Base-by-base conservation (phyloP, 2,888 invertebrate species). In the Carterocephalus palaemon region DNA sequence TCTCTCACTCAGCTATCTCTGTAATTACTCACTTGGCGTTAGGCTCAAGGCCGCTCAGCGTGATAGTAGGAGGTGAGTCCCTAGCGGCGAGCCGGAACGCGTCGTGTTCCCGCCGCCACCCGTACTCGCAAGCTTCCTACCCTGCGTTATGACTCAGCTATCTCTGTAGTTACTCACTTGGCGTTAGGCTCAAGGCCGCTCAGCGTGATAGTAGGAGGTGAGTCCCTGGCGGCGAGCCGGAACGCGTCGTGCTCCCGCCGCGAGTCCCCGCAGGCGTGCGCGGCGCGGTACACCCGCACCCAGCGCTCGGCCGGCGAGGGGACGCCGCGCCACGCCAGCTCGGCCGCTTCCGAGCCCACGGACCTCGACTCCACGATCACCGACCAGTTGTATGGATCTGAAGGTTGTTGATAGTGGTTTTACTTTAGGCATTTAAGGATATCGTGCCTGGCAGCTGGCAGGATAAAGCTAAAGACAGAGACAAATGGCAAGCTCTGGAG, bases 281-380 rank as follows among this genome's bases (percentile, higher is more conserved):
- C 94, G 1, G 95, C 95, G 42, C 95, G 89, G 80, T 94, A 96
- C 60, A 96, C 95, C 56, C 95, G 93, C 36, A 96, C 94, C 81
- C 93, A 96, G 70, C 96, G 94, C 70, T 96, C 95, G 51, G 95
- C 93, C 0, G 96, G 96, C 56, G 93, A 91, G 0, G 96, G 96
- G 0, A 96, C 92, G 0, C 96, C 96, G 34, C 87, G 90, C 95
- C 95, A 96, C 3, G 90, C 88, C 3, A 96, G 88, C 62, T 94
- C 94, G 0, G 93, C 92, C 5, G 92, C 92, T 38, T 91, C 91
- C 0, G 94, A 89, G 53, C 94, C 94, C 0, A 95, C 90, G 48
- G 92, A 89, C 7, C 91, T 90, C 0, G 93, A 92, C 57, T 93
- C 93, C 2, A 96, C 89, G 3, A 88, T 89, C 2, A 96, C 92